Evolutionary conservation across 2,113 vertebrate genomes (phyloP), one percentile per base, ranked within the genome.

Genomic region (Marmota flaviventris): DNA sequence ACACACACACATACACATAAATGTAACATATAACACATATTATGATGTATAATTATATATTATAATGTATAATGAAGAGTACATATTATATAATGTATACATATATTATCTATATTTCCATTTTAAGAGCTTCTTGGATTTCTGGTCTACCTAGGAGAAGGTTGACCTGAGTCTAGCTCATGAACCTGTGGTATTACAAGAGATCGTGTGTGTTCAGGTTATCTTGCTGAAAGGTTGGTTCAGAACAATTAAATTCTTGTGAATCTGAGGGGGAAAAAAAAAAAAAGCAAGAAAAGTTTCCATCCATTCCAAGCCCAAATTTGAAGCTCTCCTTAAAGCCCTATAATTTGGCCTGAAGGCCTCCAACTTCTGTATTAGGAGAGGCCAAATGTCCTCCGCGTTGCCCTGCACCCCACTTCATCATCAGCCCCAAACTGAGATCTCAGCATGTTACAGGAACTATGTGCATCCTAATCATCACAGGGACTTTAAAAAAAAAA

Each of bases 401-500:
- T 17, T 8, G 5, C 7, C 16, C 53, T 5, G 22, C 9, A n/a
- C 32, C 48, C 51, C 61, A 25, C 79, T 72, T 92, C 56, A 34
- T 79, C 92, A 87, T 88, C 94, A 96, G 32, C 77, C 89, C 86
- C 93, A 95, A 77, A 76, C 82, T 1, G 88, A 77, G 77, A n/a
- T 25, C 85, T 86, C 93, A 93, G 85, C 65, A 37, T 24, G 18
- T 14, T 2, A 79, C 9, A 70, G 63, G 32, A 61, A 27, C 73
- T 61, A 70, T 0, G 0, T 86, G 48, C 53, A 24, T 29, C 39
- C 51, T 76, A 89, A 95, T 89, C 89, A 92, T 51, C 65, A 53
- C 8, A 0, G 42, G 53, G 25, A 73, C 69, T 77, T 18, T 18
- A 17, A 56, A 53, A 53, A 16, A 14, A 14, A 56, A 56, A 58